A percentile compares a stretch with the other conserved stretches of the same genome.
phyloP scores from a whole-genome alignment of 2,888 invertebrate species.

The Lasioglossum calceatum region DNA sequence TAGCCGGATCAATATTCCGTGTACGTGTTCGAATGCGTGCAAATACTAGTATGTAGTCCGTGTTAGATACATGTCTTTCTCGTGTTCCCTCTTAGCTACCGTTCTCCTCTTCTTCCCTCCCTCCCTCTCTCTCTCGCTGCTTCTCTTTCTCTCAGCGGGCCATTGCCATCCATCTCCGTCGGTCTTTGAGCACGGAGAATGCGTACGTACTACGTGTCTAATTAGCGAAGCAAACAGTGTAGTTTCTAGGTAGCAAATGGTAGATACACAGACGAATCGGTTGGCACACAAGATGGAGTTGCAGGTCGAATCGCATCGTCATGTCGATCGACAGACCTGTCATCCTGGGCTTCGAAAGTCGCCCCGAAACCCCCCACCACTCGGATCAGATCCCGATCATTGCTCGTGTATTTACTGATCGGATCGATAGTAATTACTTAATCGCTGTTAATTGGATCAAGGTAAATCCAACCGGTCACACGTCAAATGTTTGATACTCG shows the following conservation, averaged over 20 bases:
- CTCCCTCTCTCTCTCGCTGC: not conserved
- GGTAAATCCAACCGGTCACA: slow-evolving; percentile 25
- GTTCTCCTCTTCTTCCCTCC: not conserved
- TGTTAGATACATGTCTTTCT: slow-evolving; percentile 57
- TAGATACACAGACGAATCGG: slow-evolving; percentile 57
- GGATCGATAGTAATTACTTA: slow-evolving; percentile 37
- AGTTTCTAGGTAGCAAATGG: slow-evolving; percentile 75
- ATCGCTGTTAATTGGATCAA: slow-evolving; percentile 57
- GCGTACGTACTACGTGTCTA: slow-evolving; percentile 76
- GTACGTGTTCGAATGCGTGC: slow-evolving; percentile 66
- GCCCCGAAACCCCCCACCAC: not conserved
- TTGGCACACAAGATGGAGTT: slow-evolving; percentile 34
- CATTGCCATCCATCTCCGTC: slow-evolving; percentile 11
- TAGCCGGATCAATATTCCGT: slow-evolving; percentile 69
- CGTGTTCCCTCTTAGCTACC: slow-evolving; percentile 38
- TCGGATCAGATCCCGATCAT: not conserved
- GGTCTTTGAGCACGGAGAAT: slow-evolving; percentile 55
- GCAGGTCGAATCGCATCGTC: slow-evolving; percentile 37
- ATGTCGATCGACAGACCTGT: slow-evolving; percentile 21
- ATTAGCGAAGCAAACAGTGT: slow-evolving; percentile 82
- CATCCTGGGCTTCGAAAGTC: slow-evolving; percentile 34
- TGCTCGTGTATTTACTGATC: slow-evolving; percentile 18
- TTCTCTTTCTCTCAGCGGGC: slow-evolving; percentile 1
- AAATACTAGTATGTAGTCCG: slow-evolving; percentile 34
- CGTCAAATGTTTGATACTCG: slow-evolving; percentile 15